Conservation (phyloP, 2,888 invertebrate species). For the Aelia acuminata region DNA sequence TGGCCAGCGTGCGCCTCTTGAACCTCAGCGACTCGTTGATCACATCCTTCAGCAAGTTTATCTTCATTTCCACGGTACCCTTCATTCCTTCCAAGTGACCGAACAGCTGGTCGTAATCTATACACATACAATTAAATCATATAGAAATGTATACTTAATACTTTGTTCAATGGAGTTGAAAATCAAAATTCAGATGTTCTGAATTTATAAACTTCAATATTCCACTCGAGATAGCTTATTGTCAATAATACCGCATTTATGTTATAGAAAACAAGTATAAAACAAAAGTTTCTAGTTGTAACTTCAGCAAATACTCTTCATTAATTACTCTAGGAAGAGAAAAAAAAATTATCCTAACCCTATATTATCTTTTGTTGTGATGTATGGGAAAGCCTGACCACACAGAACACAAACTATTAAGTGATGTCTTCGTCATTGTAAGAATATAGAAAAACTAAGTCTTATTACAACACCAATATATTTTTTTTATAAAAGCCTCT, state of each 20-base stretch:
- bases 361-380: not conserved
- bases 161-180: not conserved
- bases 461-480: too few species aligned
- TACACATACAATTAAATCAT: constrained; percentile 39
- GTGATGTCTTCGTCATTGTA: not conserved
- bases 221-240: not conserved
- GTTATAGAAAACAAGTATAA: not conserved
- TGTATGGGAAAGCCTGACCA: not conserved
- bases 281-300: not conserved
- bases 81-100: constrained; percentile 79
- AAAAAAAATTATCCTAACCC: not conserved
- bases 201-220: not conserved
- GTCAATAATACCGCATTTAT: not conserved
- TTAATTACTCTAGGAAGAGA: not conserved
- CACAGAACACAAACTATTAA: not conserved
- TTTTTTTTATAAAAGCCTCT: too few species aligned
- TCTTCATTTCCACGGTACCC: constrained; percentile 79
- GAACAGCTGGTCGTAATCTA: constrained; percentile 81
- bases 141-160: not conserved
- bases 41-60: constrained; percentile 79
- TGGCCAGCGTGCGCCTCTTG: constrained; percentile 80
- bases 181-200: constrained; percentile 13
- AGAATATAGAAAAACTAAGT: too few species aligned
- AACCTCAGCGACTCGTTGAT: constrained; percentile 84
- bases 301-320: not conserved